A percentile compares a stretch with the other conserved stretches of the same genome.
Evolutionary conservation across 2,113 vertebrate species (phyloP).

Genomic region (Percopsis transmontana): DNA sequence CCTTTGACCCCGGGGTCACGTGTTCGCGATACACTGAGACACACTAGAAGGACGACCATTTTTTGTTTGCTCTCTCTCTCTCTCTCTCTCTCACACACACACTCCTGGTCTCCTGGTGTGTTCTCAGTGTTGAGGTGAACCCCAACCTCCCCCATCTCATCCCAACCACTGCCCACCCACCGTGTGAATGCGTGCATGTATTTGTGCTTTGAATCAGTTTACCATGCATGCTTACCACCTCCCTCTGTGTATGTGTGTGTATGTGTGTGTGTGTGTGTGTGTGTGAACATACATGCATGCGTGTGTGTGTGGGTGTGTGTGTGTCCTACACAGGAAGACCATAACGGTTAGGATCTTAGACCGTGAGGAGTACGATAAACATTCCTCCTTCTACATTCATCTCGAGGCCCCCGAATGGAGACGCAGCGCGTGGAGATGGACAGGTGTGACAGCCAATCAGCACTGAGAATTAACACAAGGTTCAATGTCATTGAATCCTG

Average conservation of each 20-base stretch:
- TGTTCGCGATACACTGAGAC: conserved; percentile 39
- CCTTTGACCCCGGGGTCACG: conserved; percentile 39
- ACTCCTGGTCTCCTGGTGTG: conserved; percentile 9
- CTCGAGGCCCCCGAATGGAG: conserved; percentile 93
- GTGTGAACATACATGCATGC: conserved; percentile 78
- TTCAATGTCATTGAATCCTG: conserved; percentile 18
- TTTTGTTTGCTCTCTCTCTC: not conserved
- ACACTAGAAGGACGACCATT: conserved; percentile 2
- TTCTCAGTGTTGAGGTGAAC: conserved; percentile 29
- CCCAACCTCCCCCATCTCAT: conserved; percentile 64
- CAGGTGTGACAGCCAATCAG: conserved; percentile 90
- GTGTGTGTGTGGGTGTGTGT: conserved; percentile 62
- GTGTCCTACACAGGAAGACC: conserved; percentile 98
- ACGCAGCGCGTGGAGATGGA: conserved; percentile 85
- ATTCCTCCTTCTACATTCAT: conserved; percentile 96
- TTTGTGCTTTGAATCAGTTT: conserved; percentile 67
- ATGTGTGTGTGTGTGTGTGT: conserved; percentile 26
- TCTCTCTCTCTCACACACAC: not conserved
- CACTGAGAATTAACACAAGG: conserved; percentile 16
- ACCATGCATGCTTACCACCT: conserved; percentile 76
- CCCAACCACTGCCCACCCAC: conserved; percentile 65
- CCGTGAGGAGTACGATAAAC: conserved; percentile 99
- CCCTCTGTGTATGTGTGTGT: conserved; percentile 79
- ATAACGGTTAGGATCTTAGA: conserved; percentile 96
- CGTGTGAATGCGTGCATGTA: conserved; percentile 5